These are phyloP conservation scores for Chalcosyrphus nemorum DNA, from an alignment of 2,888 invertebrate species.

Conservation along the genomic window DNA sequence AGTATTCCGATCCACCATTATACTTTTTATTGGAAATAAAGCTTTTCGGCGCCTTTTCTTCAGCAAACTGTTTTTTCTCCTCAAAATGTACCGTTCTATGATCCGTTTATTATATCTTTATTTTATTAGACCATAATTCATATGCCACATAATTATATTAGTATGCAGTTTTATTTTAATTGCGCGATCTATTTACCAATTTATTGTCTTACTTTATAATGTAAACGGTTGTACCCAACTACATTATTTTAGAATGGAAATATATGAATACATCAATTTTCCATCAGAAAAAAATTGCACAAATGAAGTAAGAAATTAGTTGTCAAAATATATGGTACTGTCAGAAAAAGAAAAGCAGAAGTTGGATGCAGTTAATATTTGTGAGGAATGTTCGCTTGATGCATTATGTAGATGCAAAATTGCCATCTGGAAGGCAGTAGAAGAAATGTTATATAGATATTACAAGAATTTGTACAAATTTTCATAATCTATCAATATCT, in stretches of 20 bases:
- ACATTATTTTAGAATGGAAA: slow-evolving; percentile 2
- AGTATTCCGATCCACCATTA: slow-evolving; percentile 15
- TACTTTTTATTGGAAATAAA: slow-evolving; percentile 27
- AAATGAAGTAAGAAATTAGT: slow-evolving; percentile 16
- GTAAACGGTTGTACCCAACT: slow-evolving; percentile 2
- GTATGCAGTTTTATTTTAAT: not conserved
- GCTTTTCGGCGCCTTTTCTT: slow-evolving; percentile 49
- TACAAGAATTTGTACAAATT: too few relatives aligned
- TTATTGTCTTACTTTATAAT: not conserved
- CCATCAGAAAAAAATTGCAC: slow-evolving; percentile 34
- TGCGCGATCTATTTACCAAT: not conserved
- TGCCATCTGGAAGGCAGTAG: too few relatives aligned
- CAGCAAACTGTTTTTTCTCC: slow-evolving; percentile 50
- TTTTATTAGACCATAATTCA: not conserved
- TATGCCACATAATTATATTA: not conserved
- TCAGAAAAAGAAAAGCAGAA: slow-evolving; percentile 21
- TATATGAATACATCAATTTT: slow-evolving; percentile 30
- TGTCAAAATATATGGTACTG: slow-evolving; percentile 49
- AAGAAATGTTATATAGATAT: too few relatives aligned
- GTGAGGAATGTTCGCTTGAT: not conserved
- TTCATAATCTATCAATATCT: too few relatives aligned
- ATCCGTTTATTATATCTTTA: slow-evolving; percentile 32
- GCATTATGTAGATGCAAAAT: too few relatives aligned
- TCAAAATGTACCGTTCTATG: slow-evolving; percentile 44
- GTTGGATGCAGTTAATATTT: not conserved